Conservation (phyloP, 1,140 invertebrate species). For the Odontomachus brunneus region DNA sequence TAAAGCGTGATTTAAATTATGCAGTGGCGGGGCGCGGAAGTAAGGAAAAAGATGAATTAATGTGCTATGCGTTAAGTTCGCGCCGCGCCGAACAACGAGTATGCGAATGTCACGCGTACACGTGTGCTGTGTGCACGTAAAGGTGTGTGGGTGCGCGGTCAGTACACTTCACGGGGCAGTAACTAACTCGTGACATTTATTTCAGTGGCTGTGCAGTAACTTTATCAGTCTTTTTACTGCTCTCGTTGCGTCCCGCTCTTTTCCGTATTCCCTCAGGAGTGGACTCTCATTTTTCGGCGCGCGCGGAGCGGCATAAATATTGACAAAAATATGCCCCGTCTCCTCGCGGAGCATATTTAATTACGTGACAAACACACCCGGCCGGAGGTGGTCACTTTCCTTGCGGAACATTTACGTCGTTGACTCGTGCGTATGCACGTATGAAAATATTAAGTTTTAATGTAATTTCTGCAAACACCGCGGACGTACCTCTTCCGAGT, state of each 20-base stretch:
- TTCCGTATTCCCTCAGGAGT: slow-evolving; percentile 43
- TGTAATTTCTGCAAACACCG: slow-evolving; percentile 35
- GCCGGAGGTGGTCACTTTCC: slow-evolving; percentile 16
- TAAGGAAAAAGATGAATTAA: slow-evolving; percentile 69
- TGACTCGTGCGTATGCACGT: slow-evolving; percentile 6
- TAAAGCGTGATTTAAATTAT: slow-evolving; percentile 69
- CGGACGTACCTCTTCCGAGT: not conserved
- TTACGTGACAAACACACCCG: slow-evolving; percentile 15
- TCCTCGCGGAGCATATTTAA: slow-evolving; percentile 44
- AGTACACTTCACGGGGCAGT: slow-evolving; percentile 65
- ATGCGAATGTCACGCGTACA: too few relatives aligned
- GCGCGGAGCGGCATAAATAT: slow-evolving; percentile 64
- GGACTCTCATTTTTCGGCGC: slow-evolving; percentile 49
- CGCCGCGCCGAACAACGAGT: slow-evolving; percentile 64
- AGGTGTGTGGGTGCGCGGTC: not conserved
- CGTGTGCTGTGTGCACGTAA: not conserved
- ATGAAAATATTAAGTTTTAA: slow-evolving; percentile 51
- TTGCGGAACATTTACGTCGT: slow-evolving; percentile 21
- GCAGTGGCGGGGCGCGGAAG: slow-evolving; percentile 23
- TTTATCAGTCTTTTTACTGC: slow-evolving; percentile 71
- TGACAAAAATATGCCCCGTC: slow-evolving; percentile 47
- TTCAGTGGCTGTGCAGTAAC: slow-evolving; percentile 61
- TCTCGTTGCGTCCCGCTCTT: slow-evolving; percentile 56
- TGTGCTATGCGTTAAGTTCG: slow-evolving; percentile 67
- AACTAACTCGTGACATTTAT: slow-evolving; percentile 75